Base-by-base conservation (phyloP, 1,140 invertebrate genomes). In the Diabrotica virgifera region DNA sequence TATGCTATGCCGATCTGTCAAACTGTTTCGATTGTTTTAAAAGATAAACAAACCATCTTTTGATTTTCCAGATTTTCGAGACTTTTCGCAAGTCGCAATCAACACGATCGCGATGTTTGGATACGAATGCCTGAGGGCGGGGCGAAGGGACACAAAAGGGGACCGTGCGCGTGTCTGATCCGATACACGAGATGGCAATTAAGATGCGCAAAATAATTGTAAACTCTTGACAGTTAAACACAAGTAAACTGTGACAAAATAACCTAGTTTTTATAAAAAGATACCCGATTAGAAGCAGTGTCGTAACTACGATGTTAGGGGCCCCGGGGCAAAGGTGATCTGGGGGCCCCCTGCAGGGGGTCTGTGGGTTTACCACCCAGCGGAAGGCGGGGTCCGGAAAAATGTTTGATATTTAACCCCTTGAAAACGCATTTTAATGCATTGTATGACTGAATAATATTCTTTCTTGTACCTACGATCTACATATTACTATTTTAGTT, bases 141-240 rank as follows among this genome's bases (percentile, higher is more conserved):
- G 59, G 12, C 64, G 50, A 62, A 53, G 12, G 51, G 52, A 62
- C 60, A 67, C 57, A 69, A 64, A 37, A 52, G 61, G 37, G 55
- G 59, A 66, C 5, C n/a, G 9, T 35, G 52, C 65, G 65, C 66
- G 68, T 64, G 68, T 64, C 53, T 59, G 64, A 67, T 62, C 36
- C 60, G 59, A 11, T 13, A 69, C 62, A 69, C 68, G 64, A 69
- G 68, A 69, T 62, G 63, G 62, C 51, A 52, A 67, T 68, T 59
- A 64, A 67, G 68, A 70, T 70, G 68, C 68, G 68, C 68, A 70
- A 70, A 69, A 67, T 67, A 52, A 63, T 56, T 54, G 62, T n/a
- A 54, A 38, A 55, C 11, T 12, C 46, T 54, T 8, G 24, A 24
- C 10, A 6, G 53, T 14, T 14, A 10, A 24, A 55, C n/a, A 24